Evolutionary conservation across 2,797 vertebrate genomes (phyloP), one percentile per base, ranked within the genome.

Genomic region (Smutsia temminckii): DNA sequence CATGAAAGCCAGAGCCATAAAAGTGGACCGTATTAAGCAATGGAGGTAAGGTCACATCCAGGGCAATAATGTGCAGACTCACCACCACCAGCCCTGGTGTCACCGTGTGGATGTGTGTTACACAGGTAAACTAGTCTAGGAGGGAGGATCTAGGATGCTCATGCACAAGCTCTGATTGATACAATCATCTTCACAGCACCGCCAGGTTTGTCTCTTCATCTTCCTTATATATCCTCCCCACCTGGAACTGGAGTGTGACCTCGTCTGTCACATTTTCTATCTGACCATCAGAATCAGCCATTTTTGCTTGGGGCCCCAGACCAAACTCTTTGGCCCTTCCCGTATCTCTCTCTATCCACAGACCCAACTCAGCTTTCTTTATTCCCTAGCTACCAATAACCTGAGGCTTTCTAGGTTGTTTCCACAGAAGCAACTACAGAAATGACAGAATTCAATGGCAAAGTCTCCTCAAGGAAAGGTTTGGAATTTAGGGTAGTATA

Each of bases 111-210:
- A 12, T 8, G 1, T 34, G 42, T 25, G 10, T 32, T 29, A 1
- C n/a, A 16, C 16, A 1, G 34, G 46, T 16, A 2, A 0, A 13
- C 1, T 0, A 1, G 29, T 32, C 51, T 4, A 13, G 37, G 5
- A 61, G 21, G 23, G 40, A 79, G 59, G 72, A 46, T 8, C 29
- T 10, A 34, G 40, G 53, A 20, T 20, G 66, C n/a, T 49, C 34
- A 2, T 0, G 25, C 16, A 7, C 34, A 87, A 51, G 61, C 51
- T 23, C 11, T 53, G 78, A 55, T 0, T 40, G 63, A n/a, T 37
- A n/a, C 0, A 4, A 57, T 51, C 32, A 59, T 29, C 69, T 46
- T 1, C 3, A 9, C 23, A 10, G 79, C 13, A 51, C 2, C 69
- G 4, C 27, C 6, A 9, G 14, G 32, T 25, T 2, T 13, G 18